Evolutionary conservation across 2,113 vertebrate genomes (phyloP), one percentile per base, ranked within the genome.

Genomic region (Chloropsis hardwickii): DNA sequence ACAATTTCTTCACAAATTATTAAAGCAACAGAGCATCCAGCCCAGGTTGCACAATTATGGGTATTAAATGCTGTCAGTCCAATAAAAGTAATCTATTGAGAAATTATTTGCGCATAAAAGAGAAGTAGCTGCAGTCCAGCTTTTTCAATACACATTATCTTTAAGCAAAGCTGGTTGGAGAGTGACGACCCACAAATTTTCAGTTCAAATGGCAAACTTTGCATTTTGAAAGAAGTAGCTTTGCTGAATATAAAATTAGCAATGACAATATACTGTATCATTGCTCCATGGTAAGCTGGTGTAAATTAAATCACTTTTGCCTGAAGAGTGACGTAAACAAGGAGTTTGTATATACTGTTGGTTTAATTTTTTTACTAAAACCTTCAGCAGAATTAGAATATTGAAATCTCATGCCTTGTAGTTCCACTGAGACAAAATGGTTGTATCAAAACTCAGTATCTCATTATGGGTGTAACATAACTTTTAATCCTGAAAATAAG

Each of bases 341-440:
- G 12, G 5, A 37, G 6, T n/a, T 72, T 74, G 7, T 11, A 40
- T 66, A 37, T 13, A 58, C 3, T 42, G 25, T 1, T 53, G 3
- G 3, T 44, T 80, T 65, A 45, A 50, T 9, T 15, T 66, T 78
- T 72, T 56, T 18, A 12, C 5, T 66, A 20, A 45, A 72, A 48
- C 3, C 9, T 66, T 86, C 28, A 77, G 1, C 6, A 37, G n/a
- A 90, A 50, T 78, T 42, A 48, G 82, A 79, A 71, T 54, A 58
- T 1, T 80, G 24, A 51, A 29, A 62, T 67, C 3, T 50, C 31
- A 35, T 16, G 7, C 11, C 50, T 83, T 76, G 23, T 5, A 64
- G 9, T 48, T 80, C 62, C 1, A 0, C 18, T 80, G 20, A 58
- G 9, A 76, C 3, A 16, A 70, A 62, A 45, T 11, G 4, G 0